phyloP scores from a whole-genome alignment of 2,113 vertebrate genomes.

The Prietella phreatophila region DNA sequence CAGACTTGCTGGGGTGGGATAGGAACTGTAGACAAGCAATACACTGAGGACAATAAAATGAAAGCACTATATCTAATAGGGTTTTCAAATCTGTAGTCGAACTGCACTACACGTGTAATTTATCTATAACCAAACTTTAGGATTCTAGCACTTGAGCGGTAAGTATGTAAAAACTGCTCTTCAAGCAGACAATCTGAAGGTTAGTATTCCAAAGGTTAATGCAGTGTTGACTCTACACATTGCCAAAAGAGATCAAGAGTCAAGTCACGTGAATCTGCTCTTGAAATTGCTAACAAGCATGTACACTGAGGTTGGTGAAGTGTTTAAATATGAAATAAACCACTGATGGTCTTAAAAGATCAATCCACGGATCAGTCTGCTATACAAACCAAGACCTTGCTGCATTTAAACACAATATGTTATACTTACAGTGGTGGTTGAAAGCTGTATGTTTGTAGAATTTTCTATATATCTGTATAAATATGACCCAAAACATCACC shows the following conservation, averaged over 20 bases:
- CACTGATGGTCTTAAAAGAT: conserved; percentile 12
- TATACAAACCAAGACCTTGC: neutral
- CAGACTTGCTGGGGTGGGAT: neutral
- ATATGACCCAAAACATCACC: too few relatives aligned
- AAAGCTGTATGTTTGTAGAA: too few relatives aligned
- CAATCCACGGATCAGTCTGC: conserved; percentile 12
- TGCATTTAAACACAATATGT: too few relatives aligned
- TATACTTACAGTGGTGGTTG: too few relatives aligned
- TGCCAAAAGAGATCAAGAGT: neutral
- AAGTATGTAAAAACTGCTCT: neutral
- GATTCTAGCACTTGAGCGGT: neutral
- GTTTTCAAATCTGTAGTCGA: neutral
- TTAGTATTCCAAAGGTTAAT: conserved; percentile 23
- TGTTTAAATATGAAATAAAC: conserved; percentile 10
- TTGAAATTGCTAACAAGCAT: conserved; percentile 6
- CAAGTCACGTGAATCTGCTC: neutral
- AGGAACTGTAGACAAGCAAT: neutral
- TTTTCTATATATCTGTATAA: too few relatives aligned
- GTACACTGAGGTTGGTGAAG: neutral
- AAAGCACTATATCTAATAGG: neutral
- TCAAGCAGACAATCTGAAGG: neutral
- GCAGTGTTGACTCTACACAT: conserved; percentile 2
- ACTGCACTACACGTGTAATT: neutral
- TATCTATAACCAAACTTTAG: neutral
- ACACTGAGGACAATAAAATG: neutral